phyloP scores from a whole-genome alignment of 2,888 invertebrate genomes.

The Pseudanteris insignis region DNA sequence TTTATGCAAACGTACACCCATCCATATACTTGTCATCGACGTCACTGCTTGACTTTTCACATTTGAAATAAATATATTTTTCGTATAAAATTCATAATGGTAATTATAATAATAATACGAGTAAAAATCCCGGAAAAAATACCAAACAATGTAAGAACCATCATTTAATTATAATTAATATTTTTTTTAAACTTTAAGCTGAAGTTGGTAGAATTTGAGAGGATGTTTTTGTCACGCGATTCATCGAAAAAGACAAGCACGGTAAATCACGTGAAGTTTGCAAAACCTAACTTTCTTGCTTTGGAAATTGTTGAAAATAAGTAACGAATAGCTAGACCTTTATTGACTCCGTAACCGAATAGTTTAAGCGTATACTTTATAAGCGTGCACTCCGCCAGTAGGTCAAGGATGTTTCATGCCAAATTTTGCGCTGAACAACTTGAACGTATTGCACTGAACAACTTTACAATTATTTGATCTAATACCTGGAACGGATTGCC shows the following conservation, averaged over 20 bases:
- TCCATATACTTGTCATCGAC: no score
- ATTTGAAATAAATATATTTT: no score
- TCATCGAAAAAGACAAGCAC: constrained; percentile 5
- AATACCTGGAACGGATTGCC: constrained; percentile 25
- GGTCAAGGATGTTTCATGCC: constrained; percentile 33
- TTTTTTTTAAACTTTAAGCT: no score
- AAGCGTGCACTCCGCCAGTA: constrained; percentile 31
- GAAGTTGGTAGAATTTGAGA: no score
- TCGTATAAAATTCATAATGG: no score
- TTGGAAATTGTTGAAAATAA: constrained; percentile 25
- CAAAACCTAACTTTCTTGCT: constrained; percentile 12
- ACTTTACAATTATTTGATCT: constrained; percentile 28
- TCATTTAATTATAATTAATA: no score
- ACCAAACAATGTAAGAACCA: no score
- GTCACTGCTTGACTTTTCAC: no score
- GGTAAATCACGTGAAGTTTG: constrained; percentile 15
- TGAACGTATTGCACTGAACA: constrained; percentile 31
- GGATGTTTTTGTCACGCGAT: constrained; percentile 2
- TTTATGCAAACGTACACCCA: no score
- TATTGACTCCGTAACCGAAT: constrained; percentile 28
- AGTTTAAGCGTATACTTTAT: constrained; percentile 32
- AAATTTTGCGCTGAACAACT: constrained; percentile 31
- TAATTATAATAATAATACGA: no score
- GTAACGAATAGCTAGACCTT: constrained; percentile 22
- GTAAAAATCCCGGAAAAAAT: no score